Base-by-base conservation (phyloP, 2,797 vertebrate species). In the Taenioides sp. region DNA sequence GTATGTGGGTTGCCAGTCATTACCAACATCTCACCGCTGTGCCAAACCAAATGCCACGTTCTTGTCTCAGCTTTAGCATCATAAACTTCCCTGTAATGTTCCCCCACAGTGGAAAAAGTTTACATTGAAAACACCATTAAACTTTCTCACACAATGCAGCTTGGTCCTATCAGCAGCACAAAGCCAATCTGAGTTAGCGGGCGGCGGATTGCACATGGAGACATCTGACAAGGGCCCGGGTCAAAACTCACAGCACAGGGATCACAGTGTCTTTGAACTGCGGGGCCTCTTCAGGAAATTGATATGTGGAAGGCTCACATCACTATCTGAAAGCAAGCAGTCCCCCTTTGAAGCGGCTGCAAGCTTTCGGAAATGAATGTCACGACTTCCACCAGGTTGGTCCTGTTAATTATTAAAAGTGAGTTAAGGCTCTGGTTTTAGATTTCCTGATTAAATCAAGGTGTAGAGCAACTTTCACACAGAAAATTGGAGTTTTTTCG, bases 11-110 rank as follows among this genome's bases (percentile, higher is more conserved):
- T 31, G 34, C 23, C 69, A 67, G 37, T 55, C 67, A 72, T 79
- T 77, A 75, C 61, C 52, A 54, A 27, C 59, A 43, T 75, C 55
- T 79, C 74, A 71, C 57, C 59, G 43, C 64, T 75, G 69, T 62
- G 65, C 67, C 58, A 6, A 34, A 27, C 59, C 37, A 58, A 63
- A 63, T 2, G 20, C 10, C n/a, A 43, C 3, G 14, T 25, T 65
- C 18, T 49, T 65, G 40, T 43, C 9, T 27, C 17, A 27, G 16
- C 63, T 25, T 25, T 25, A 47, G 40, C 40, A 1, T 49, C 63
- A 65, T 27, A 25, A 47, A 49, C 22, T 49, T 47, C 12, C 22
- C n/a, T 10, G n/a, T 23, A 65, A 49, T 18, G 40, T 50, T 65
- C 22, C 25, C 17, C n/a, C 22, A 25, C 62, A 27, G 63, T 65